Conservation (phyloP, 2,113 vertebrate species). For the Rhipidura dahli region DNA sequence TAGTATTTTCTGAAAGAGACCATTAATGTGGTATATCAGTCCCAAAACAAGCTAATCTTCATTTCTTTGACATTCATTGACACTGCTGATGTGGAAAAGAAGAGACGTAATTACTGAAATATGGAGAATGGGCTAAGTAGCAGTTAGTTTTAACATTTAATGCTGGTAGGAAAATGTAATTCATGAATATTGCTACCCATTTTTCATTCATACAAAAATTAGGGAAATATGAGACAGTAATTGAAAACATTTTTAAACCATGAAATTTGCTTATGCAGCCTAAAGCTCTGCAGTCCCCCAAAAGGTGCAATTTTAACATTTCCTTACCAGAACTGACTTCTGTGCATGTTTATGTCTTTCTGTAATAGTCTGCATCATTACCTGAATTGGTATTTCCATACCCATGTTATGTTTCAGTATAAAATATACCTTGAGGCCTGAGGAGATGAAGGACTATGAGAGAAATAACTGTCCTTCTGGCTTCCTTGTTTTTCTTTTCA, state of each 20-base stretch:
- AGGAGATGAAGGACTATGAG: not conserved
- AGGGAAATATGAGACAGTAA: not conserved
- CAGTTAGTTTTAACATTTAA: not conserved
- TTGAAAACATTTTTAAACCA: not conserved
- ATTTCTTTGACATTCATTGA: not conserved
- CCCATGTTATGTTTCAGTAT: not conserved
- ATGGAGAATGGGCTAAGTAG: not conserved
- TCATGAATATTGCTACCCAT: not conserved
- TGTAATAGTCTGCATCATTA: not conserved
- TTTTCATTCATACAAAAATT: not conserved
- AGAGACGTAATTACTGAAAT: not conserved
- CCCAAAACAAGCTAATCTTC: not conserved
- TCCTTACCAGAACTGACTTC: not conserved
- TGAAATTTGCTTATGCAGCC: not conserved
- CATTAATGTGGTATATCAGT: not conserved
- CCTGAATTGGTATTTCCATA: not conserved
- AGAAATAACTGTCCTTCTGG: not conserved
- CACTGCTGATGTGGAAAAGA: not conserved
- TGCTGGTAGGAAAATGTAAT: not conserved
- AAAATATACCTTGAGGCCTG: not conserved
- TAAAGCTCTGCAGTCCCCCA: not conserved
- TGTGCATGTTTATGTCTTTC: not conserved
- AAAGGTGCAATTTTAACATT: not conserved
- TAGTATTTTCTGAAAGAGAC: not conserved
- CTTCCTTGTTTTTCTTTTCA: not conserved